Conservation (phyloP, 2,797 vertebrate genomes). For the Coccyzus lansbergi region DNA sequence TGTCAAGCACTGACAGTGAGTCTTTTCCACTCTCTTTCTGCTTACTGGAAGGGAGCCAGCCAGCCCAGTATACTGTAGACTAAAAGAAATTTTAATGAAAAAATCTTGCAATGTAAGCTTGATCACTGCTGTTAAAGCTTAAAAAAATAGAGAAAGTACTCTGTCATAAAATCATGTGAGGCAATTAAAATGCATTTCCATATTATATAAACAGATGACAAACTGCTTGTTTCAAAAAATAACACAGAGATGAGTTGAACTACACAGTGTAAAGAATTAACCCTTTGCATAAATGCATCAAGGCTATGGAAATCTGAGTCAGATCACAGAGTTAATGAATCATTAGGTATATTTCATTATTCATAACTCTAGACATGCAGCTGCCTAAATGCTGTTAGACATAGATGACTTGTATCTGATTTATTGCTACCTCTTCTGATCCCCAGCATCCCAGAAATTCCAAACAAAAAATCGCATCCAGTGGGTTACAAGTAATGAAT, state of each 20-base stretch:
- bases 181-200: conserved; percentile 69
- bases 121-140: conserved; percentile 38
- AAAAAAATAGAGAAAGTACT: conserved; percentile 8
- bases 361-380: neutral
- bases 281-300: neutral
- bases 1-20: neutral
- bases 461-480: neutral
- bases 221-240: conserved; percentile 47
- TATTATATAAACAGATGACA: conserved; percentile 40
- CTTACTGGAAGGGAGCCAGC: neutral
- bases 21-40: neutral
- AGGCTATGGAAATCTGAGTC: neutral
- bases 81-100: conserved; percentile 47
- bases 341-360: neutral
- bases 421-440: neutral
- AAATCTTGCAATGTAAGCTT: conserved; percentile 42
- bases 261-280: conserved; percentile 29
- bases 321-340: neutral
- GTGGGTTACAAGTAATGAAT: neutral
- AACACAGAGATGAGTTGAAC: neutral
- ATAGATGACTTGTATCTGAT: neutral
- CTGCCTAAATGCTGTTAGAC: neutral
- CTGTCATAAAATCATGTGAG: conserved; percentile 46
- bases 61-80: neutral
- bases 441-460: accelerated